Evolutionary conservation across 2,797 vertebrate genomes (phyloP).

Genomic region (Gorsachius magnificus): DNA sequence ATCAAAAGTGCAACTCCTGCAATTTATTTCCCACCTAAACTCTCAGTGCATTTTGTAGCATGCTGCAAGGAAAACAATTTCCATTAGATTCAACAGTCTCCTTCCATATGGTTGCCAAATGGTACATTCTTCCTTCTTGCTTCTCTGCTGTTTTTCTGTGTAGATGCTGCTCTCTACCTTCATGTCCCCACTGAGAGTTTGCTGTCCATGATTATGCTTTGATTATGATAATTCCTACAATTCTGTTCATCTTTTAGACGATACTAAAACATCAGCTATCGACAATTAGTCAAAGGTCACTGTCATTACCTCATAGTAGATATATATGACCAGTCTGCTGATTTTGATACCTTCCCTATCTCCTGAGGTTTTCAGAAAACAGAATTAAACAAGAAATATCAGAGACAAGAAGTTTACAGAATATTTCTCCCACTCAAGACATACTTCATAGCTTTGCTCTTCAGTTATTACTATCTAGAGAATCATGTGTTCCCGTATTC

Average conservation of each 20-base stretch:
- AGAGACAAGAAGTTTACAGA: not conserved
- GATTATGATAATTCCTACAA: not conserved
- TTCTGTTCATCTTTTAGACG: not conserved
- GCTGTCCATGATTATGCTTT: not conserved
- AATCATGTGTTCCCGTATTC: not conserved
- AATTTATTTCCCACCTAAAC: not conserved
- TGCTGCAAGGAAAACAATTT: not conserved
- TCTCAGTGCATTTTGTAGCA: not conserved
- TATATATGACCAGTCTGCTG: not conserved
- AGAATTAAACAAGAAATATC: not conserved
- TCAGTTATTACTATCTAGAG: not conserved
- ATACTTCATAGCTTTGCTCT: not conserved
- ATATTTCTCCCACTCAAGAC: not conserved
- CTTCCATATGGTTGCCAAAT: not conserved
- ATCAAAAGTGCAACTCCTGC: not conserved
- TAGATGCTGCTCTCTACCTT: not conserved
- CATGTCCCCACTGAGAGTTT: not conserved
- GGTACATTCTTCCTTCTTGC: fast-evolving
- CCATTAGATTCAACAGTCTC: not conserved
- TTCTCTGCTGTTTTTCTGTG: not conserved
- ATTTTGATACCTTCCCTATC: not conserved
- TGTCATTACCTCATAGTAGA: not conserved
- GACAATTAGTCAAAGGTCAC: not conserved
- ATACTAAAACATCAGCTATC: not conserved
- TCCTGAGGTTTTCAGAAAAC: not conserved